These are phyloP conservation scores for Saccostrea cuccullata DNA, from an alignment of 1,140 invertebrate genomes.

Conservation along the genomic window DNA sequence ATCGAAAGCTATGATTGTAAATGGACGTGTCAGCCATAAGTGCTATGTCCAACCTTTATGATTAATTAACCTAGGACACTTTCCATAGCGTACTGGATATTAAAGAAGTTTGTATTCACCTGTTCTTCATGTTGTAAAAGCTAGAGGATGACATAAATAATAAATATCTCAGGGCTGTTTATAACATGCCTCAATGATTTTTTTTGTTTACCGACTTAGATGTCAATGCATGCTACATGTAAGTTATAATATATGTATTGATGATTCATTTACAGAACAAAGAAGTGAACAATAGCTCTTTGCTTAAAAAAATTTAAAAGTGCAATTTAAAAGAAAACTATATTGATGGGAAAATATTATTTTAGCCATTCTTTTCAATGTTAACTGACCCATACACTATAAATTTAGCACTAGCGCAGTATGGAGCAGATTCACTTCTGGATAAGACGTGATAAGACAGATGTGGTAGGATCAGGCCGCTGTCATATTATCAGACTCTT, in stretches of 20 bases:
- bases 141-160: slow-evolving; percentile 31
- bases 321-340: neutral
- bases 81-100: neutral
- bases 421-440: too few relatives aligned
- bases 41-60: neutral
- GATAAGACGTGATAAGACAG: neutral
- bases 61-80: neutral
- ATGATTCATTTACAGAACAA: neutral
- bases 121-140: neutral
- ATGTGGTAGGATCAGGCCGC: neutral
- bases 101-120: neutral
- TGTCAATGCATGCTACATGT: neutral
- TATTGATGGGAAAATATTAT: neutral
- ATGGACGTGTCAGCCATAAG: neutral
- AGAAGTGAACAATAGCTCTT: neutral
- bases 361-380: too few relatives aligned
- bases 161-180: slow-evolving; percentile 32
- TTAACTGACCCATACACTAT: too few relatives aligned
- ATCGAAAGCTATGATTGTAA: too few relatives aligned
- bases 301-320: neutral
- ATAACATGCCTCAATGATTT: neutral
- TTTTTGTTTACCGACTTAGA: neutral
- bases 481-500: slow-evolving; percentile 22
- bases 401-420: too few relatives aligned
- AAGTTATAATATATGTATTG: neutral